phyloP scores from a whole-genome alignment of 2,797 vertebrate genomes.

The Balearica regulorum region DNA sequence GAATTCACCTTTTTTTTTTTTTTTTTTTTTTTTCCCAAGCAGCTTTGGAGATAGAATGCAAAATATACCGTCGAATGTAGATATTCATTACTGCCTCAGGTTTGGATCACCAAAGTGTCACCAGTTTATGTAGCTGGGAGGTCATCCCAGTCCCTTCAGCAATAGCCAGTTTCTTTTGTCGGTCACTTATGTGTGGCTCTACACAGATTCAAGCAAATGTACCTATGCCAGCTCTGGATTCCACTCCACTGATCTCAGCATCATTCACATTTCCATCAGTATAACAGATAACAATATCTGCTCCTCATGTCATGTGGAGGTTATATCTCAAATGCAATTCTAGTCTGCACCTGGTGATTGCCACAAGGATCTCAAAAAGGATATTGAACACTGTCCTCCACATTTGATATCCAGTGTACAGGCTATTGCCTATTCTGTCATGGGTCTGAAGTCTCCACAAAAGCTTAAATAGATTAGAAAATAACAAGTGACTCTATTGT shows the following conservation, averaged over 20 bases:
- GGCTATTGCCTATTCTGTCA: background rate
- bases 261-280: background rate
- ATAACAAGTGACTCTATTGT: background rate
- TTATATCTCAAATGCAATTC: background rate
- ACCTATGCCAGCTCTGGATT: background rate
- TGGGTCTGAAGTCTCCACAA: background rate
- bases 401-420: background rate
- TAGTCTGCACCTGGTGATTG: background rate
- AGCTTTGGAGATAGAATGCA: background rate
- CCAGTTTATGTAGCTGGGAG: background rate
- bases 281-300: background rate
- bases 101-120: background rate
- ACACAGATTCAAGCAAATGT: background rate
- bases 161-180: background rate
- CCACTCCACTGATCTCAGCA: background rate
- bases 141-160: background rate
- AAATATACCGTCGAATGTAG: background rate
- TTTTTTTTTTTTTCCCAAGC: background rate
- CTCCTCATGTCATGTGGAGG: background rate
- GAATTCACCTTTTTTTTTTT: background rate
- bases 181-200: background rate
- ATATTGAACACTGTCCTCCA: background rate
- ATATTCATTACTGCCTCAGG: background rate
- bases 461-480: background rate
- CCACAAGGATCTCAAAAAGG: background rate